Evolutionary conservation across 92 coral and sea anemone genomes (phyloP).

Genomic region (Porites cylindrica): DNA sequence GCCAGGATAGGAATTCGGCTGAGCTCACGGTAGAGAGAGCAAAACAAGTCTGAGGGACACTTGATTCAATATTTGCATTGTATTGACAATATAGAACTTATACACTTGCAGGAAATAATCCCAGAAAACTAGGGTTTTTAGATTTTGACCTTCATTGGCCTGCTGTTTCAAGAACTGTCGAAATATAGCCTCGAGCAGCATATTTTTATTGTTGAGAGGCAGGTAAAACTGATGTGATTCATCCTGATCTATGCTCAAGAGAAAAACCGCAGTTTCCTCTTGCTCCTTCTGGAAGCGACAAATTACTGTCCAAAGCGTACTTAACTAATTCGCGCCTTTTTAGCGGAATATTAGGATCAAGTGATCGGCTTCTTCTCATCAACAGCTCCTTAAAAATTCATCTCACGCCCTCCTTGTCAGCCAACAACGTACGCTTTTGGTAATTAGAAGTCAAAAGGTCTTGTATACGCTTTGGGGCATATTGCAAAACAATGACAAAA

Average conservation of each 20-base stretch:
- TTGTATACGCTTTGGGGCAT: slow-evolving; percentile 36
- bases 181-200: slow-evolving; percentile 35
- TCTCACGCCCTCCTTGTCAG: slow-evolving; percentile 23
- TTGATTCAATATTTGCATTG: slow-evolving; percentile 9
- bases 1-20: background rate
- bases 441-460: slow-evolving; percentile 48
- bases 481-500: slow-evolving; percentile 5
- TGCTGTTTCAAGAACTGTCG: background rate
- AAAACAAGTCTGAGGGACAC: slow-evolving; percentile 5
- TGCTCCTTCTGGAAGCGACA: background rate
- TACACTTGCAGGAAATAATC: slow-evolving; percentile 4
- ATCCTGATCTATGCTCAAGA: background rate
- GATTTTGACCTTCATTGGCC: background rate
- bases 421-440: slow-evolving; percentile 23
- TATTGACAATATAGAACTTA: slow-evolving; percentile 10
- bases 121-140: background rate
- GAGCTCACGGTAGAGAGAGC: slow-evolving; percentile 12
- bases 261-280: slow-evolving; percentile 24
- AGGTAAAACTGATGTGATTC: background rate
- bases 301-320: slow-evolving; percentile 12
- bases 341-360: background rate
- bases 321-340: slow-evolving; percentile 22
- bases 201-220: background rate
- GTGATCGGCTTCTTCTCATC: slow-evolving; percentile 35
- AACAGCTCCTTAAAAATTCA: slow-evolving; percentile 53